Conservation (phyloP, 2,797 vertebrate species). For the Ispidina lecontei region DNA sequence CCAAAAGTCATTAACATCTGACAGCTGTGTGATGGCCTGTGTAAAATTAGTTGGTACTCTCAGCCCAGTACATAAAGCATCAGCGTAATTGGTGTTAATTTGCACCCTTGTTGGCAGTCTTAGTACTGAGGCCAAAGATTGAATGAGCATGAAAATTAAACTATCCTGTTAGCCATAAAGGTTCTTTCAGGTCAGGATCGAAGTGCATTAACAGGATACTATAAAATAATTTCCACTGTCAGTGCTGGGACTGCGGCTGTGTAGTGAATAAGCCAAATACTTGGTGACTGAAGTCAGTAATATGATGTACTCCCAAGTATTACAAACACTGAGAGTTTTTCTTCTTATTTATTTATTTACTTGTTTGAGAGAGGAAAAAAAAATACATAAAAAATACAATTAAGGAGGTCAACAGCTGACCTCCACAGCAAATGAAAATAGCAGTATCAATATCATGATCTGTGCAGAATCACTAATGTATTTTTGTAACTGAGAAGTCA, state of each 20-base stretch:
- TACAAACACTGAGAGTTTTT: background rate
- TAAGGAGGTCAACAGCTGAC: background rate
- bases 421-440: background rate
- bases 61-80: slow-evolving; percentile 68
- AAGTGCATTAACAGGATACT: slow-evolving; percentile 62
- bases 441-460: background rate
- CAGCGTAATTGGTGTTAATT: slow-evolving; percentile 80
- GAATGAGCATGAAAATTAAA: slow-evolving; percentile 66
- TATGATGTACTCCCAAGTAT: background rate
- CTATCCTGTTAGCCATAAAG: slow-evolving; percentile 57
- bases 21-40: slow-evolving; percentile 70
- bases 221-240: slow-evolving; percentile 28
- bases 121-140: slow-evolving; percentile 71
- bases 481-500: background rate
- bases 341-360: background rate
- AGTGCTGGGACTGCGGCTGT: background rate
- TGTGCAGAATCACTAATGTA: background rate
- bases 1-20: slow-evolving; percentile 69
- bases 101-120: slow-evolving; percentile 72
- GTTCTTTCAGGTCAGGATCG: slow-evolving; percentile 62
- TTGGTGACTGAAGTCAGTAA: background rate
- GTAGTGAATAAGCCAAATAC: background rate
- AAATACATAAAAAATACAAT: background rate
- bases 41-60: slow-evolving; percentile 66
- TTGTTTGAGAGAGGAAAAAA: background rate